These are phyloP conservation scores for Sylvilagus bachmani DNA, from an alignment of 2,113 vertebrate species.

Conservation along the genomic window DNA sequence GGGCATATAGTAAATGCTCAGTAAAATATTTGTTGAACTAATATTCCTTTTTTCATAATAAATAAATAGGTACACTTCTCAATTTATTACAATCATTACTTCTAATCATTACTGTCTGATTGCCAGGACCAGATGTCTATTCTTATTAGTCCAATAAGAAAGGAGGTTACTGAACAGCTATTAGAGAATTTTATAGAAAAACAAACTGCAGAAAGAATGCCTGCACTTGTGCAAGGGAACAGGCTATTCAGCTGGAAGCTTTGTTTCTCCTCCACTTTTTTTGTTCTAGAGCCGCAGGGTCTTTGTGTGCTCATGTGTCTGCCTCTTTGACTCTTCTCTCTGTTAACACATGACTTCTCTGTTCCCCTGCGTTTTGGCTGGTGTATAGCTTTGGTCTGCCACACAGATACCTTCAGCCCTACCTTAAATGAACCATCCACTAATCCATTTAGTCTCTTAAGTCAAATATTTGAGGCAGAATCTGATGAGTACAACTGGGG, in stretches of 20 bases:
- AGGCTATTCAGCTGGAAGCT: background rate
- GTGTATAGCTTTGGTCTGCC: background rate
- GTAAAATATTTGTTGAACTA: conserved; percentile 15
- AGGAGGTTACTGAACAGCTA: background rate
- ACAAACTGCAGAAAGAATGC: background rate
- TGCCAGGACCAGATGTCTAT: background rate
- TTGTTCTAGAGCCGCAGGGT: background rate
- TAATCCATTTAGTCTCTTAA: background rate
- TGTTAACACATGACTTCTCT: background rate
- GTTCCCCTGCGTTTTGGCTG: background rate
- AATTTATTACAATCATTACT: conserved; percentile 18
- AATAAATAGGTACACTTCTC: background rate
- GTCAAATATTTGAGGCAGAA: background rate
- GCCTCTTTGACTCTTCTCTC: background rate
- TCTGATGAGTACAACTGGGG: background rate
- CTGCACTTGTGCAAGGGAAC: background rate
- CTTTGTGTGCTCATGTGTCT: background rate
- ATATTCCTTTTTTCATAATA: background rate
- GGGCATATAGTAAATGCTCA: background rate
- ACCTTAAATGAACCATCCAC: background rate
- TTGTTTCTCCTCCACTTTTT: background rate
- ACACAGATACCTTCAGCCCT: background rate
- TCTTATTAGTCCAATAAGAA: background rate
- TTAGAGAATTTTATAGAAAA: background rate
- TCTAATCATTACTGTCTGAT: background rate